phyloP scores from a whole-genome alignment of 2,113 vertebrate species.

The Chaetodon trifascialis region DNA sequence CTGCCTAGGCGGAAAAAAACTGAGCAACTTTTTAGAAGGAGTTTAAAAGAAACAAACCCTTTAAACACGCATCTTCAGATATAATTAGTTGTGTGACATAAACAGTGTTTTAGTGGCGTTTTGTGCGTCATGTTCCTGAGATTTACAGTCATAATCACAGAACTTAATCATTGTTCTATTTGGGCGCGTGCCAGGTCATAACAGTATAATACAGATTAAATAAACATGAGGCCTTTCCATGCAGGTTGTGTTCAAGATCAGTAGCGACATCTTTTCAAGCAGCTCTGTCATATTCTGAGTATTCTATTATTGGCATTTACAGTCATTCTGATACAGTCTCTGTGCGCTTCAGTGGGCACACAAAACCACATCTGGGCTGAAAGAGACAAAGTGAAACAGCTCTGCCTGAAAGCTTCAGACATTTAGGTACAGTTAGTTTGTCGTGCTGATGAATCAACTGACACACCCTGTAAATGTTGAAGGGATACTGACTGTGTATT shows the following conservation, averaged over 20 bases:
- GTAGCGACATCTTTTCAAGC: not conserved
- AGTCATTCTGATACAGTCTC: conserved; percentile 23
- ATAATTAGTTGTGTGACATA: not conserved
- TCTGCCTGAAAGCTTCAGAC: not conserved
- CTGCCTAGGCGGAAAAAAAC: not conserved
- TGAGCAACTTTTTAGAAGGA: not conserved
- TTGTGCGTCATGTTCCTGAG: not conserved
- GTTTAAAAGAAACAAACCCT: not conserved
- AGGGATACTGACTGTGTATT: not conserved
- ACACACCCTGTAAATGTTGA: not conserved
- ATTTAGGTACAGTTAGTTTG: not conserved
- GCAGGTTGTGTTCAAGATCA: not conserved
- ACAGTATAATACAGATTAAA: not conserved
- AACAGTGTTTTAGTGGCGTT: not conserved
- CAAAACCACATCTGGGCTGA: not conserved
- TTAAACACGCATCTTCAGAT: not conserved
- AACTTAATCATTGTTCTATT: not conserved
- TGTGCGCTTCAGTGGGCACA: conserved; percentile 11
- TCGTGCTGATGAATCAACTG: not conserved
- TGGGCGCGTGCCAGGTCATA: not conserved
- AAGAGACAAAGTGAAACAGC: not conserved
- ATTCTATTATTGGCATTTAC: conserved; percentile 6
- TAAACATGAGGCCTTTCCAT: not conserved
- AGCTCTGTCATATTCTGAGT: not conserved
- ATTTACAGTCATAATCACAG: not conserved